phyloP scores from a whole-genome alignment of 1,140 invertebrate species.

The Hypothenemus hampei region DNA sequence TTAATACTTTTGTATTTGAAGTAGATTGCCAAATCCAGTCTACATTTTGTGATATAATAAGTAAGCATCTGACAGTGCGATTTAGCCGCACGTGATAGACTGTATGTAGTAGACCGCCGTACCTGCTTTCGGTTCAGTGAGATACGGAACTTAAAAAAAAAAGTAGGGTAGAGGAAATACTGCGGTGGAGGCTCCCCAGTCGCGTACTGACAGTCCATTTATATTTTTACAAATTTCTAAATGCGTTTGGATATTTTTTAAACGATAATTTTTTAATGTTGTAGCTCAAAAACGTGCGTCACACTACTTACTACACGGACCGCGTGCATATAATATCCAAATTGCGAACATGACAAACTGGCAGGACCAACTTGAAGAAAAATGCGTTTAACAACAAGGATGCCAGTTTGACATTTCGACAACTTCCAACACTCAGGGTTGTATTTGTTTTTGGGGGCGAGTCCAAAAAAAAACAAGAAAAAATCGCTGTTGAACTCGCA shows the following conservation, averaged over 20 bases:
- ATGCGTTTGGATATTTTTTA: slow-evolving; percentile 41
- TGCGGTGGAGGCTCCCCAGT: neutral
- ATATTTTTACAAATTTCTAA: slow-evolving; percentile 38
- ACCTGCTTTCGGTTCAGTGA: slow-evolving; percentile 40
- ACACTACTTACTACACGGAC: slow-evolving; percentile 13
- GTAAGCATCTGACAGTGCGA: slow-evolving; percentile 38
- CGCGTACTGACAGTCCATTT: slow-evolving; percentile 41
- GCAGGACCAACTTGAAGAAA: slow-evolving; percentile 5
- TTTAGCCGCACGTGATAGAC: slow-evolving; percentile 35
- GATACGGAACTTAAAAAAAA: slow-evolving; percentile 18
- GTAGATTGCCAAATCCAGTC: slow-evolving; percentile 36
- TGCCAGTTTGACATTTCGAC: slow-evolving; percentile 29
- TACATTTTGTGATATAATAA: slow-evolving; percentile 41
- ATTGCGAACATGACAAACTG: slow-evolving; percentile 30
- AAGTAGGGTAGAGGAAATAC: neutral
- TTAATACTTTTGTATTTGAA: slow-evolving; percentile 42
- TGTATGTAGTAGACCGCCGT: slow-evolving; percentile 40
- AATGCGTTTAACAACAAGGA: neutral
- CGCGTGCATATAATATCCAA: slow-evolving; percentile 28
- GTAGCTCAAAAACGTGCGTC: slow-evolving; percentile 32
- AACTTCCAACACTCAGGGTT: slow-evolving; percentile 40
- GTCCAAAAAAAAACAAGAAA: slow-evolving; percentile 2
- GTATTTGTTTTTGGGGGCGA: slow-evolving; percentile 26
- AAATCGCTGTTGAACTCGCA: slow-evolving; percentile 3
- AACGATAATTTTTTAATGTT: slow-evolving; percentile 35